Percentiles rank a stretch among this genome's conserved stretches.
Evolutionary conservation across 2,113 vertebrate species (phyloP).

Genomic region (Gymnocephalus cernua): DNA sequence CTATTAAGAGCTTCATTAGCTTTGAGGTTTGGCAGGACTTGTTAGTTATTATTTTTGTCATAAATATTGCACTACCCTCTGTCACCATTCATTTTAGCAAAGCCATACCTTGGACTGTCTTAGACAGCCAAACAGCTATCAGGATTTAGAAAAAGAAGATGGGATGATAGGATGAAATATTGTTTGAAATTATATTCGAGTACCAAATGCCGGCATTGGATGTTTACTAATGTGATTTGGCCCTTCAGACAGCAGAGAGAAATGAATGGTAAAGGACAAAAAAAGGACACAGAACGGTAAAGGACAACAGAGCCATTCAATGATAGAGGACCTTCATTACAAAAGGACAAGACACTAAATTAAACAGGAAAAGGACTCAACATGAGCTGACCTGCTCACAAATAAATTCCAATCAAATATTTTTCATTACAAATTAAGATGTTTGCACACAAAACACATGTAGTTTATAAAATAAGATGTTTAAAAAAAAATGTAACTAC

Average conservation of each 20-base stretch:
- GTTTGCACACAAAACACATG: too few relatives aligned
- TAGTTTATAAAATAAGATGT: too few relatives aligned
- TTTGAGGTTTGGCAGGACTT: slow-evolving; percentile 23
- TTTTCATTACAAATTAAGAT: too few relatives aligned
- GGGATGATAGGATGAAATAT: slow-evolving; percentile 3
- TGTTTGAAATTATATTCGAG: too few relatives aligned
- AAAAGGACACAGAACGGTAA: background rate
- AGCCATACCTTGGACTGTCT: slow-evolving; percentile 33
- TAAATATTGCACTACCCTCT: slow-evolving; percentile 28
- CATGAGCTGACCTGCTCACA: background rate
- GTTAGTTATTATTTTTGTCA: slow-evolving; percentile 21
- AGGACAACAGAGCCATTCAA: slow-evolving; percentile 3
- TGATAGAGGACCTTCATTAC: slow-evolving; percentile 1
- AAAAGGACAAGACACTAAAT: background rate
- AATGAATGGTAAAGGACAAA: slow-evolving; percentile 13
- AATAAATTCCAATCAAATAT: background rate
- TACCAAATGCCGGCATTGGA: background rate
- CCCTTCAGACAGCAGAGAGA: slow-evolving; percentile 5
- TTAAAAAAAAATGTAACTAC: too few relatives aligned
- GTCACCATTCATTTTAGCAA: slow-evolving; percentile 29
- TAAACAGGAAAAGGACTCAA: slow-evolving; percentile 22
- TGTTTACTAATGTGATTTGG: slow-evolving; percentile 13
- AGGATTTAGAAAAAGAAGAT: background rate
- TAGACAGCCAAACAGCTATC: slow-evolving; percentile 23
- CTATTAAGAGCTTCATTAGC: slow-evolving; percentile 37